A percentile compares a stretch with the other conserved stretches of the same genome.
Evolutionary conservation across 2,113 vertebrate species (phyloP).

Genomic region (Syngnathoides biaculeatus): DNA sequence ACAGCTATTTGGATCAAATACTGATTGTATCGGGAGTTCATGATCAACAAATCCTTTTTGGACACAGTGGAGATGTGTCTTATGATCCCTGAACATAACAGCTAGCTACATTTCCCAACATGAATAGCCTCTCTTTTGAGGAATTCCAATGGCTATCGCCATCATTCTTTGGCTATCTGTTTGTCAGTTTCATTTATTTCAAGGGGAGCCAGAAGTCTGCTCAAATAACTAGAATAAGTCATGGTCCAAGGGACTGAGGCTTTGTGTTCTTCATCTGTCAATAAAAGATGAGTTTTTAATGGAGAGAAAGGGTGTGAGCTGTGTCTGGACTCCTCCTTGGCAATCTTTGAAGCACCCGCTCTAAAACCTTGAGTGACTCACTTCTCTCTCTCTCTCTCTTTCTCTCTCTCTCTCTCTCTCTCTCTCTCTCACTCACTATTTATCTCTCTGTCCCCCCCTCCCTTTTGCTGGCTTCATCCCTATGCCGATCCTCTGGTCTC

Average conservation of each 20-base stretch:
- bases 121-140: conserved; percentile 7
- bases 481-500: conserved; percentile 7
- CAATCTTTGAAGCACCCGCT: conserved; percentile 9
- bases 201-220: conserved; percentile 15
- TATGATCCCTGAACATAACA: conserved; percentile 5
- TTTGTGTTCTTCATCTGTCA: conserved; percentile 55
- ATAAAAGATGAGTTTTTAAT: conserved; percentile 63
- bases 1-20: background rate
- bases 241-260: conserved; percentile 39
- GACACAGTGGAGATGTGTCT: background rate
- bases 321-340: conserved; percentile 7
- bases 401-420: conserved; percentile 1
- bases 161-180: conserved; percentile 20
- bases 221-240: conserved; percentile 40
- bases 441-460: conserved; percentile 4
- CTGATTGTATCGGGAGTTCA: conserved; percentile 4
- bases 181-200: conserved; percentile 41
- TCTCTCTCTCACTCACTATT: too few relatives aligned
- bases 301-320: conserved; percentile 26
- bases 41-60: background rate
- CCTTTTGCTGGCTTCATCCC: conserved; percentile 8
- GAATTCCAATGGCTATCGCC: conserved; percentile 12
- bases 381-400: conserved; percentile 21
- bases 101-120: conserved; percentile 25
- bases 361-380: conserved; percentile 48